Percentiles rank a stretch among this genome's conserved stretches.
phyloP scores from a whole-genome alignment of 1,140 invertebrate genomes.

The Charaxes varanes region DNA sequence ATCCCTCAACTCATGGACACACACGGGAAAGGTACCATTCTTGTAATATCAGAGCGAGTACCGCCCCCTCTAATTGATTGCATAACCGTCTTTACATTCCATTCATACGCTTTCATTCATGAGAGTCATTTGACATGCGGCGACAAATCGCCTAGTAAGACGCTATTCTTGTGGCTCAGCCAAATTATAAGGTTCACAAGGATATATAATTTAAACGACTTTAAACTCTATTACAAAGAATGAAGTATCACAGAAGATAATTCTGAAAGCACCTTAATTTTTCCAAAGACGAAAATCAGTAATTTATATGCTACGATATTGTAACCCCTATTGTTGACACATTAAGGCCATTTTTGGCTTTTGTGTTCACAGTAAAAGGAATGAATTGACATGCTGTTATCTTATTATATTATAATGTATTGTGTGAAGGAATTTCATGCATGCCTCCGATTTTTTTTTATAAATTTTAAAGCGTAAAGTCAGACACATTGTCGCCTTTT shows the following conservation, averaged over 20 bases:
- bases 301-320: conserved; percentile 10
- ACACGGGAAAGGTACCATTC: neutral
- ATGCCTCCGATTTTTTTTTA: conserved; percentile 42
- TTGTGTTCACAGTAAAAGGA: conserved; percentile 3
- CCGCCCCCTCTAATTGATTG: conserved; percentile 62
- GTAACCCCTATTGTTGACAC: conserved; percentile 10
- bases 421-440: conserved; percentile 49
- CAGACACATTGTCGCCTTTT: conserved; percentile 40
- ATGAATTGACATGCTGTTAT: conserved; percentile 43
- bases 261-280: too few relatives aligned
- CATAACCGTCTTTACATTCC: conserved; percentile 37
- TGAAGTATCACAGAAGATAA: too few relatives aligned
- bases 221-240: too few relatives aligned
- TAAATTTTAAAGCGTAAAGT: conserved; percentile 15
- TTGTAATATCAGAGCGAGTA: conserved; percentile 15
- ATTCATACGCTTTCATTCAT: conserved; percentile 38
- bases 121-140: conserved; percentile 45
- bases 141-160: conserved; percentile 44
- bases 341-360: conserved; percentile 7
- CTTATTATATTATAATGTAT: conserved; percentile 50
- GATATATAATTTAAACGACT: too few relatives aligned
- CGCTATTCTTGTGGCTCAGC: conserved; percentile 21
- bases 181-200: conserved; percentile 3
- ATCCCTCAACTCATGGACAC: conserved; percentile 3
- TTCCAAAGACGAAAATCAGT: too few relatives aligned